phyloP scores from a whole-genome alignment of 2,113 vertebrate species.

The Oreotrochilus melanogaster region DNA sequence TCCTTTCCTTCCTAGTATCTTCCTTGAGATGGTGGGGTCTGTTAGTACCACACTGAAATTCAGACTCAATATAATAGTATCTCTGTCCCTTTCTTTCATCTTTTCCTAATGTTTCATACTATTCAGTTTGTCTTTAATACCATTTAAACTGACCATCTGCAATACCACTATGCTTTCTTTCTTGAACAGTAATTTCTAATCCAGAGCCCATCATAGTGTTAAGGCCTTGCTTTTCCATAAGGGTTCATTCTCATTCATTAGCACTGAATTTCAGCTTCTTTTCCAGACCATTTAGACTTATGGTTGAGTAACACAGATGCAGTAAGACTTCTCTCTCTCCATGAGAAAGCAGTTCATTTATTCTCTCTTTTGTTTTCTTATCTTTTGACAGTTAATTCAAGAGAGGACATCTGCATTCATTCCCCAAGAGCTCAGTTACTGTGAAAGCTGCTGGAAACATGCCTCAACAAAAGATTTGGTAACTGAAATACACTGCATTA shows the following conservation, averaged over 20 bases:
- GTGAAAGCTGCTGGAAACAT: neutral
- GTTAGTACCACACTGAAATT: neutral
- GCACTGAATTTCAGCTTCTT: neutral
- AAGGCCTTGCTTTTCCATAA: neutral
- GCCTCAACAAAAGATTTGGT: neutral
- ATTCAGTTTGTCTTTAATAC: neutral
- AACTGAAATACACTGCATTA: neutral
- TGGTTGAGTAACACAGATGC: accelerated
- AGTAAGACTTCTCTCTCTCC: neutral
- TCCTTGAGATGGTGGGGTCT: neutral
- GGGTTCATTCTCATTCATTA: neutral
- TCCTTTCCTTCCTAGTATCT: neutral
- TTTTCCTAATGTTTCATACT: neutral
- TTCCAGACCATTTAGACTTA: neutral
- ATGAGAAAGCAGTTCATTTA: neutral
- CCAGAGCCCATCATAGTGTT: neutral
- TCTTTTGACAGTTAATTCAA: slow-evolving; percentile 6
- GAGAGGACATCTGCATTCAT: neutral
- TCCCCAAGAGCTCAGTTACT: neutral
- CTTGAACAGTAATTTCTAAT: neutral
- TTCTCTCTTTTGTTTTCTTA: neutral
- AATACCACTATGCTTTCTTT: neutral
- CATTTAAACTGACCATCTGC: neutral
- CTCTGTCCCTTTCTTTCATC: neutral
- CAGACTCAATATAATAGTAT: neutral